Conservation (phyloP, 2,888 invertebrate species). For the Chloromyia formosa region DNA sequence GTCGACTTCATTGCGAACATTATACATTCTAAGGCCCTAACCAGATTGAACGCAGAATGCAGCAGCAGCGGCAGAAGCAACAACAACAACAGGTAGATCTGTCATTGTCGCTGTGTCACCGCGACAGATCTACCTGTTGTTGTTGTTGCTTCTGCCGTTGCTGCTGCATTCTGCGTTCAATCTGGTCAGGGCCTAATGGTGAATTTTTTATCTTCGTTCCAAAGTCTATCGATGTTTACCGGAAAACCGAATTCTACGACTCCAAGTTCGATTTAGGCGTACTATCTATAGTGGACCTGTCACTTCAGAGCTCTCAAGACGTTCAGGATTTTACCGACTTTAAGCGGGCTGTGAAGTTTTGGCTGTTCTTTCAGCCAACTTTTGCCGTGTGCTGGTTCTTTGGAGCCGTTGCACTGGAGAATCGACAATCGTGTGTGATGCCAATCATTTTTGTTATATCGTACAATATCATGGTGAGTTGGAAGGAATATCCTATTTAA, state of each 20-base stretch:
- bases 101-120: too few relatives aligned
- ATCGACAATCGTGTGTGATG: conserved; percentile 70
- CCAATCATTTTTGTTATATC: conserved; percentile 69
- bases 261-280: conserved; percentile 63
- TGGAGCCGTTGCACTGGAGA: conserved; percentile 77
- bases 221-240: conserved; percentile 39
- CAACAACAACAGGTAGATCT: too few relatives aligned
- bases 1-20: too few relatives aligned
- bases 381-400: conserved; percentile 80
- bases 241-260: conserved; percentile 53
- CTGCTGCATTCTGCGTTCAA: too few relatives aligned
- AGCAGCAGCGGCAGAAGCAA: too few relatives aligned
- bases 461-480: conserved; percentile 68
- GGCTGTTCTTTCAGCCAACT: conserved; percentile 75
- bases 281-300: conserved; percentile 66
- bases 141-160: too few relatives aligned
- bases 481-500: too few relatives aligned
- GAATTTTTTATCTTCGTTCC: too few relatives aligned
- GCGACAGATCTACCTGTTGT: too few relatives aligned
- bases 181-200: too few relatives aligned
- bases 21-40: too few relatives aligned
- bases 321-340: conserved; percentile 67
- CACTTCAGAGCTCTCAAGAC: conserved; percentile 65
- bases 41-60: too few relatives aligned
- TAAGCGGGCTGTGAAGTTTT: conserved; percentile 70